These are phyloP conservation scores for Sterna hirundo DNA, from an alignment of 2,113 vertebrate species.

Conservation along the genomic window DNA sequence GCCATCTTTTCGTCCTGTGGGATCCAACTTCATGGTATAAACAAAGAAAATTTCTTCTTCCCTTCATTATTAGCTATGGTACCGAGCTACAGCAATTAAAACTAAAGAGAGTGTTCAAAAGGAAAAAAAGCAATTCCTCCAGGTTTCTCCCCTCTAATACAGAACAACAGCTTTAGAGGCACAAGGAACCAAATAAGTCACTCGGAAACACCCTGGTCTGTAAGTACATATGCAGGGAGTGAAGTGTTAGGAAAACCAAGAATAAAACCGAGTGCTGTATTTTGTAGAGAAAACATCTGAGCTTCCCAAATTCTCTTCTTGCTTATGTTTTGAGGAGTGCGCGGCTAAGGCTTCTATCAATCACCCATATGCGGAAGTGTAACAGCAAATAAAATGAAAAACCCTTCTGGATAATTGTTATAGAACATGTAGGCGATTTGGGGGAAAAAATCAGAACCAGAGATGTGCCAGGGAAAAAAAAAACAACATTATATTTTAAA, in stretches of 20 bases:
- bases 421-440: constrained; percentile 29
- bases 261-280: constrained; percentile 1
- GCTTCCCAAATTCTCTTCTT: neutral
- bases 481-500: too few species aligned
- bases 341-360: neutral
- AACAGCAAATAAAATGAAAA: constrained; percentile 62
- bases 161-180: neutral
- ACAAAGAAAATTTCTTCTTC: neutral
- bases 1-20: neutral
- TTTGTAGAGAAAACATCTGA: constrained; percentile 34
- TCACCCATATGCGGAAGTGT: neutral
- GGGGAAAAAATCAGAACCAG: constrained; percentile 44
- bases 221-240: neutral
- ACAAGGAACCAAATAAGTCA: neutral
- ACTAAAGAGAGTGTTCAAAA: neutral
- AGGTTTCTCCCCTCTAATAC: neutral
- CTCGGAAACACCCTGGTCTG: constrained; percentile 47
- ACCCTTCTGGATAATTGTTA: constrained; percentile 53
- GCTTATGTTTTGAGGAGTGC: neutral
- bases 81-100: neutral
- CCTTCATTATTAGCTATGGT: neutral
- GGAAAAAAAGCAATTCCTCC: neutral
- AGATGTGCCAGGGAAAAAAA: neutral
- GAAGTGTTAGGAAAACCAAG: neutral
- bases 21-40: neutral